phyloP scores from a whole-genome alignment of 1,140 invertebrate genomes.

The Branchinecta lynchi region DNA sequence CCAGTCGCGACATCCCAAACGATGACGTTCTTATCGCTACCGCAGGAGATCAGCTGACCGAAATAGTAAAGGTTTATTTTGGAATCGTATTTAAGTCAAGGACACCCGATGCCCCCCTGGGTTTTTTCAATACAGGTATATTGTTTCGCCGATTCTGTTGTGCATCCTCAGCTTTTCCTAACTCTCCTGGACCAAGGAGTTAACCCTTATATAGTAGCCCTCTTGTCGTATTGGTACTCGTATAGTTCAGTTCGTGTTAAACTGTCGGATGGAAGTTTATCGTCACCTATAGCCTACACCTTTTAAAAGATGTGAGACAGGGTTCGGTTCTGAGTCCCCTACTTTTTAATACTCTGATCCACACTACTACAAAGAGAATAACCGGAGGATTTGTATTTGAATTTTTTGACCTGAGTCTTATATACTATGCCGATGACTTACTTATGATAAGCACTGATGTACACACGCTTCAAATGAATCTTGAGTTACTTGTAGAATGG shows the following conservation, averaged over 20 bases:
- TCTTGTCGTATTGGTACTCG: conserved; percentile 9
- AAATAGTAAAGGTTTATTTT: conserved; percentile 14
- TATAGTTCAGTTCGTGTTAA: conserved; percentile 10
- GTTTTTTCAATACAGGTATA: too few species aligned
- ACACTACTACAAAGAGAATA: conserved; percentile 10
- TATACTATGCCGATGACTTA: conserved; percentile 6
- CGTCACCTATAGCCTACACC: too few species aligned
- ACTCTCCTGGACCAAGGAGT: conserved; percentile 7
- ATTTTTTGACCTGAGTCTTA: conserved; percentile 6
- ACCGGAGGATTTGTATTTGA: conserved; percentile 6
- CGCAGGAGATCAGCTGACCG: conserved; percentile 66
- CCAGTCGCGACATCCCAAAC: conserved; percentile 79
- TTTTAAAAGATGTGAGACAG: too few species aligned
- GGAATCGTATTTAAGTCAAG: too few species aligned
- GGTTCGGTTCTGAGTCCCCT: too few species aligned
- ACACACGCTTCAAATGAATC: neutral
- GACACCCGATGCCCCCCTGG: too few species aligned
- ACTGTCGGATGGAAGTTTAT: too few species aligned
- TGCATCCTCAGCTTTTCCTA: neutral
- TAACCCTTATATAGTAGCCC: conserved; percentile 14
- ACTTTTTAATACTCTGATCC: conserved; percentile 9
- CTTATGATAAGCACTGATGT: conserved; percentile 9
- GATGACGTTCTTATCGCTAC: conserved; percentile 72
- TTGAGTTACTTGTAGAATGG: too few species aligned
- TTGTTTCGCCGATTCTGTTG: too few species aligned